These are phyloP conservation scores for Nycticorax nycticorax DNA, from an alignment of 2,113 vertebrate species.

Conservation along the genomic window DNA sequence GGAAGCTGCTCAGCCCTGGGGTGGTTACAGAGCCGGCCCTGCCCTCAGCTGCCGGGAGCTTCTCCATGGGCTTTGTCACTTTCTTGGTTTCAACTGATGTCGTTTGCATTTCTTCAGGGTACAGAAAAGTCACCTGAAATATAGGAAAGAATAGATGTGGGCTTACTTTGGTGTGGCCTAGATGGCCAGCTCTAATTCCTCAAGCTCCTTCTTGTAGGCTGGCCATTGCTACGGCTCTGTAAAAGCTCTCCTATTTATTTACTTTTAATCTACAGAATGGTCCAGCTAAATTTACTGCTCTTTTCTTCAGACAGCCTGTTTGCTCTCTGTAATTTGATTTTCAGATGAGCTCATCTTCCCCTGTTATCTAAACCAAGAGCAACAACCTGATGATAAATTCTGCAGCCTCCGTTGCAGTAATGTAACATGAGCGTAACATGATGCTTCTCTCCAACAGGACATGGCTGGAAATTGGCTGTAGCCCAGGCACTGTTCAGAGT, in stretches of 20 bases:
- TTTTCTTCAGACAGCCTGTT: constrained; percentile 6
- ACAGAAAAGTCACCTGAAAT: not conserved
- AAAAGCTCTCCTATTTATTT: constrained; percentile 2
- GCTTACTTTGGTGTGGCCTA: not conserved
- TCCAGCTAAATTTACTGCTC: constrained; percentile 17
- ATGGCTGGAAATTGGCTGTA: not conserved
- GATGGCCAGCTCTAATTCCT: not conserved
- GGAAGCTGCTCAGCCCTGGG: not conserved
- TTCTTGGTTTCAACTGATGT: not conserved
- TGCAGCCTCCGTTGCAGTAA: not conserved
- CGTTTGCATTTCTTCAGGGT: not conserved
- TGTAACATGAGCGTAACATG: not conserved
- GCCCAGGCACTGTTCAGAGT: not conserved
- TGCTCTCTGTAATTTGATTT: constrained; percentile 58
- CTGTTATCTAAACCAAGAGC: constrained; percentile 39
- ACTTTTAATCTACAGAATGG: not conserved
- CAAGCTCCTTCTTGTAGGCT: not conserved
- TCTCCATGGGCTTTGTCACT: not conserved
- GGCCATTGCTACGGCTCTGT: not conserved
- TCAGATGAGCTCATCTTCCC: constrained; percentile 60
- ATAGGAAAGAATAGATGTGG: not conserved
- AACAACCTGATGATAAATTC: constrained; percentile 38
- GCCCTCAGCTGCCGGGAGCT: rapidly evolving
- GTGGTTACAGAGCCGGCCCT: not conserved
- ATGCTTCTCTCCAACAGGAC: not conserved